These are phyloP conservation scores for Enteromius thamalakanensis DNA, from an alignment of 2,797 vertebrate species.

Conservation along the genomic window DNA sequence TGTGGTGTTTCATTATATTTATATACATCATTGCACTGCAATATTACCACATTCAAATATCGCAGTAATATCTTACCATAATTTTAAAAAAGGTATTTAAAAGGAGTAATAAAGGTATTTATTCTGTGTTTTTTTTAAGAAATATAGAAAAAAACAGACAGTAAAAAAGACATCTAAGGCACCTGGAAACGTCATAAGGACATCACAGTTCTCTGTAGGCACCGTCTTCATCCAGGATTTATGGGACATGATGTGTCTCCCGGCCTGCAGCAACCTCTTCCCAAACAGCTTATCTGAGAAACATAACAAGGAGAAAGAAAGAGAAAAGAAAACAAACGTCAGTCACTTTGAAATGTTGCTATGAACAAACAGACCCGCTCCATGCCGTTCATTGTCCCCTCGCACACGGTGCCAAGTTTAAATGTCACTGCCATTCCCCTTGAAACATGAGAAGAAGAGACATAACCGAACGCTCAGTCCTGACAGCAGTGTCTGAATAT, in stretches of 20 bases:
- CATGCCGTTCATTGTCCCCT: slow-evolving; percentile 36
- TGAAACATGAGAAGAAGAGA: slow-evolving; percentile 67
- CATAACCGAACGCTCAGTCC: slow-evolving; percentile 57
- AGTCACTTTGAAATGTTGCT: slow-evolving; percentile 56
- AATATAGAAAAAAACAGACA: neutral
- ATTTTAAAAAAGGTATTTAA: neutral
- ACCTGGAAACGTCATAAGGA: slow-evolving; percentile 97
- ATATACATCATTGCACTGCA: neutral
- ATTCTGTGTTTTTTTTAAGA: neutral
- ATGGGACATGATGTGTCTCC: slow-evolving; percentile 97
- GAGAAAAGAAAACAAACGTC: neutral
- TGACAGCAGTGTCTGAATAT: slow-evolving; percentile 54
- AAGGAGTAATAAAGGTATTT: neutral
- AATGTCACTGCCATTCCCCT: slow-evolving; percentile 69
- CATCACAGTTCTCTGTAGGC: slow-evolving; percentile 97
- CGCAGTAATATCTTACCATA: neutral
- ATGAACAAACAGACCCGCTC: slow-evolving; percentile 37
- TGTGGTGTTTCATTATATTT: neutral
- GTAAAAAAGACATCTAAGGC: slow-evolving; percentile 33
- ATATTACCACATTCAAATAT: neutral
- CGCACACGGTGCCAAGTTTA: slow-evolving; percentile 63
- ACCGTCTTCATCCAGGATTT: slow-evolving; percentile 99
- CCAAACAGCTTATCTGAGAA: slow-evolving; percentile 92
- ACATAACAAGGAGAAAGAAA: neutral
- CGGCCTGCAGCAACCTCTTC: slow-evolving; percentile 92